Evolutionary conservation across 2,888 invertebrate species (phyloP), one percentile per base, ranked within the genome.

Genomic region (Poecilus cupreus): DNA sequence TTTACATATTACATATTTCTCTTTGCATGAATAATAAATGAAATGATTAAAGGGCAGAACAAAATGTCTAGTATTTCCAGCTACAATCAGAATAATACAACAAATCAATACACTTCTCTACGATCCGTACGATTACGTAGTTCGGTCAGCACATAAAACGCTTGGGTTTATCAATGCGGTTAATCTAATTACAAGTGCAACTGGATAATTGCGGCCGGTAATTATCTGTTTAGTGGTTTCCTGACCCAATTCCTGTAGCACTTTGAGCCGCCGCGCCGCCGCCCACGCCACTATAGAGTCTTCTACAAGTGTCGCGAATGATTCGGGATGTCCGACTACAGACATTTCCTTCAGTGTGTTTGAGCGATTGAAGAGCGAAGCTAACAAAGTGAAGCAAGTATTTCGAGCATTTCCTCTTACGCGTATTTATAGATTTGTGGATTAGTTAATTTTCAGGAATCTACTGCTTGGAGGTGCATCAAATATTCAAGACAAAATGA

Each of bases 171-270:
- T 77, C 77, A 77, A 39, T 43, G 60, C 60, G 60, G 16, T 64
- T 77, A 77, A 77, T 77, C 77, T 60, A 77, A 77, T 77, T 77
- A 77, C 64, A 32, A 11, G 24, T 24, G 13, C 64, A 72, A 72
- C 20, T 24, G 24, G 79, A 79, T 79, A 79, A 68, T 64, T 68
- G 51, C 32, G 43, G 57, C 11, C 13, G 24, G 68, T 68, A 79
- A 79, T 79, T 79, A 79, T 79, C 68, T 79, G 68, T 68, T 78
- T 78, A 78, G 78, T 78, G 78, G 68, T 79, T 79, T 68, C 79
- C 68, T 79, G 79, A 79, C 79, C 79, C 24, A 79, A 70, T 68
- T 79, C 72, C n/a, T n/a, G n/a, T 6, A 72, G 24, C 39, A 43
- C 70, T 39, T 39, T n/a, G 10, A 13, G 26, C n/a, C n/a, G n/a